Base-by-base conservation (phyloP, 1,140 invertebrate genomes). In the Glomeris maerens region DNA sequence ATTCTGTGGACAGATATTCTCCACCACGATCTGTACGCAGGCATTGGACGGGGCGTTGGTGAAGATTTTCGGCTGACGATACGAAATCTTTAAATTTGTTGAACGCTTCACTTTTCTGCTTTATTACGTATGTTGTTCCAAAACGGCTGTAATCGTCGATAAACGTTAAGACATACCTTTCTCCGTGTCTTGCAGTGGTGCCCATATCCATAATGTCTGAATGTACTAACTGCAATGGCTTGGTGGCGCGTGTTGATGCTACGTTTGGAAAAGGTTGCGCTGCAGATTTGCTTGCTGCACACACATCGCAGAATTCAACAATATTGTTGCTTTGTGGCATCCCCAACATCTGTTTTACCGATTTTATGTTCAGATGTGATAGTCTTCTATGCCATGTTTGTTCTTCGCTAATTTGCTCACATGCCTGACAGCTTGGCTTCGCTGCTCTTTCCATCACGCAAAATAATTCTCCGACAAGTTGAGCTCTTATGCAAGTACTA, bases 131-230 rank as follows among this genome's bases (percentile, higher is more conserved):
- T 3, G 42, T 40, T 14, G 17, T 14, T 13, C 49, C 23, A 40
- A 41, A 56, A 21, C 42, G 45, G n/a, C 27, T 25, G 38, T n/a
- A 39, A 36, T 56, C 55, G 36, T 56, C 54, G 31, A 56, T 55
- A 23, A 56, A 53, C 7, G 54, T 44, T 5, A 54, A n/a, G 27
- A 54, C 44, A 54, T 27, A 54, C 27, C n/a, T 1, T 14, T 53
- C 52, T 2, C 45, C 50, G 3, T 42, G 27, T 29, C 26, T 26
- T 17, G 28, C 21, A 13, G 40, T 41, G 42, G 20, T 44, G 39
- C 40, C 45, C 48, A 50, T 2, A 48, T 49, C 2, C 44, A 57
- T 25, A n/a, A 57, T 44, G 25, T 56, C 55, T 5, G 41, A 27
- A 27, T 57, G 55, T 10, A 56, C 20, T 23, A 56, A 44, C 46